These are phyloP conservation scores for Botia kubotai DNA, from an alignment of 2,797 vertebrate species.

Conservation along the genomic window DNA sequence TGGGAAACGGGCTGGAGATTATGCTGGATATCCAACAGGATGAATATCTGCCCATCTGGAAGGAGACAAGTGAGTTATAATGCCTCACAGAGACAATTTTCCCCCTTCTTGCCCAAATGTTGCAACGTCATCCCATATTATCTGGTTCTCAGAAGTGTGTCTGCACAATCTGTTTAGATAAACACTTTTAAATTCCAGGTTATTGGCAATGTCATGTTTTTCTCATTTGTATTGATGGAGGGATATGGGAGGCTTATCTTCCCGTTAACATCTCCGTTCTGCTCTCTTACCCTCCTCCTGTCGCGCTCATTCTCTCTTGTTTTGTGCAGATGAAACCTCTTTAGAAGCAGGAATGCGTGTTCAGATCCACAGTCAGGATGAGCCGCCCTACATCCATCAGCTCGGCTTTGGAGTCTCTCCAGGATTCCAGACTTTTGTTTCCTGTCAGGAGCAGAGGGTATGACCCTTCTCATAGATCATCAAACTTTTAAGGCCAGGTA, in stretches of 20 bases:
- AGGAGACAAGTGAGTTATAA: conserved; percentile 89
- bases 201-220: conserved; percentile 56
- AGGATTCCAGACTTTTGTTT: conserved; percentile 98
- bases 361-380: conserved; percentile 98
- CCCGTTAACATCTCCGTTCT: background rate
- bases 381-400: conserved; percentile 98
- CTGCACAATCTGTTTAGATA: conserved; percentile 20
- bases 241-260: conserved; percentile 29
- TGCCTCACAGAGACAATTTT: conserved; percentile 2
- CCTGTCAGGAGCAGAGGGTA: conserved; percentile 98
- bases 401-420: conserved; percentile 97
- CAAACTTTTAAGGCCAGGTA: background rate
- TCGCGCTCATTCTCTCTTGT: background rate
- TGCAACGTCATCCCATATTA: conserved; percentile 3
- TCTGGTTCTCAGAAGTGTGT: background rate
- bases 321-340: conserved; percentile 89
- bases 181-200: conserved; percentile 39
- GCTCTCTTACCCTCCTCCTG: background rate
- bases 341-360: conserved; percentile 97
- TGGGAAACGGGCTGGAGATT: conserved; percentile 97
- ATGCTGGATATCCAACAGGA: conserved; percentile 99
- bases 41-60: conserved; percentile 98
- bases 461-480: conserved; percentile 46
- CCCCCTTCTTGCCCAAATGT: background rate
- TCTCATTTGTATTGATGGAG: conserved; percentile 13